Evolutionary conservation across 2,888 invertebrate species (phyloP).

Genomic region (Lepeophtheirus nordmannii): DNA sequence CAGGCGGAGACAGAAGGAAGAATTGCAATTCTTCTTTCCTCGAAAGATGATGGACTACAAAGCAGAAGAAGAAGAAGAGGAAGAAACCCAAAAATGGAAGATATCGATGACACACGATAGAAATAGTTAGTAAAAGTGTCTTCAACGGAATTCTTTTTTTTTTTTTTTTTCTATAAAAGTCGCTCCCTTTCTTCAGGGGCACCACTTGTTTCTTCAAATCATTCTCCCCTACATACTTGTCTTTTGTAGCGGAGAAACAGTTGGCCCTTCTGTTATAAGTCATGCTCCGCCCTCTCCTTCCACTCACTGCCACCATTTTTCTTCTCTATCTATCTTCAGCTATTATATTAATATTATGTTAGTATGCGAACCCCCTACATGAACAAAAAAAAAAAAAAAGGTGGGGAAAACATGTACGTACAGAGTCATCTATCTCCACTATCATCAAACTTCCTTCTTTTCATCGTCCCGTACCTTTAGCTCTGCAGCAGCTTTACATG

Average conservation of each 20-base stretch:
- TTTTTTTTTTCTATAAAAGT: neutral
- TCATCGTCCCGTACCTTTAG: neutral
- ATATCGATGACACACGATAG: neutral
- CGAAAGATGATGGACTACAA: neutral
- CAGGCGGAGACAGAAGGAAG: neutral
- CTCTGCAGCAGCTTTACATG: no score
- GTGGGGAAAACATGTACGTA: neutral
- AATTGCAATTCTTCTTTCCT: neutral
- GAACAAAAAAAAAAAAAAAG: neutral
- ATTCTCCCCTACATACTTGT: no score
- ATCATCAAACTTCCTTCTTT: neutral
- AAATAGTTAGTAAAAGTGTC: neutral
- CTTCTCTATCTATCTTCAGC: neutral
- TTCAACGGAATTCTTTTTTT: constrained; percentile 1
- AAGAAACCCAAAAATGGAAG: neutral
- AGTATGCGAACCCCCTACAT: neutral
- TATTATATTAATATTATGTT: no score
- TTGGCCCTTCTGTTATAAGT: neutral
- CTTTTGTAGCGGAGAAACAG: neutral
- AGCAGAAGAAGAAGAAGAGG: neutral
- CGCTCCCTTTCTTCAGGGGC: neutral
- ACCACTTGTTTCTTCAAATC: neutral
- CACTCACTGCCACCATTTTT: neutral
- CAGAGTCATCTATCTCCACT: neutral
- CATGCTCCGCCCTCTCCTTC: neutral